These are phyloP conservation scores for Planiliza haematocheilus DNA, from an alignment of 2,113 vertebrate genomes.

Conservation along the genomic window DNA sequence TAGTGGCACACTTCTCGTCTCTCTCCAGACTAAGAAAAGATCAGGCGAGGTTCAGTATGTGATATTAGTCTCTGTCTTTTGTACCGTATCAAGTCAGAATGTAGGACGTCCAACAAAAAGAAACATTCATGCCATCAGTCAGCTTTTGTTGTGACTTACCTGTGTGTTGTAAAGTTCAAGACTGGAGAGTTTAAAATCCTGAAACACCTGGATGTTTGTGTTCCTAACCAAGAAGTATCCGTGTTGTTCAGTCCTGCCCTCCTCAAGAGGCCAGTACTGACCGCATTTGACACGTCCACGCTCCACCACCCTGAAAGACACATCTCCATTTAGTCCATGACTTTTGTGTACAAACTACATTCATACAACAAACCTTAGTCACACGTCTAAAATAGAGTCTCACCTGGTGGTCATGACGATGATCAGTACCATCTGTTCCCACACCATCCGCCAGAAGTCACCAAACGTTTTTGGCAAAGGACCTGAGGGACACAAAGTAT, in stretches of 20 bases:
- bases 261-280: slow-evolving; percentile 86
- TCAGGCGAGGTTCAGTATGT: not conserved
- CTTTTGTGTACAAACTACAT: not conserved
- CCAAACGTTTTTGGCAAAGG: slow-evolving; percentile 86
- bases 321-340: slow-evolving; percentile 3
- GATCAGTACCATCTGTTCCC: slow-evolving; percentile 87
- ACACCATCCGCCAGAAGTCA: slow-evolving; percentile 88
- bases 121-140: too few species aligned
- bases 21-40: slow-evolving; percentile 78
- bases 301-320: slow-evolving; percentile 82
- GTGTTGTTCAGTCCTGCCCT: slow-evolving; percentile 80
- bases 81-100: too few species aligned
- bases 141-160: slow-evolving; percentile 49
- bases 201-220: slow-evolving; percentile 81
- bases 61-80: not conserved
- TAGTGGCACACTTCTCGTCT: slow-evolving; percentile 83
- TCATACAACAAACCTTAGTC: not conserved
- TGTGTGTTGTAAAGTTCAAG: slow-evolving; percentile 84
- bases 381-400: slow-evolving; percentile 28
- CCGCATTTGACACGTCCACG: slow-evolving; percentile 85
- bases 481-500: slow-evolving; percentile 69
- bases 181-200: slow-evolving; percentile 85
- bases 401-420: slow-evolving; percentile 88
- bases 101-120: too few species aligned
- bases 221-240: slow-evolving; percentile 82